Conservation (phyloP, 2,888 invertebrate genomes). For the Minunthozetes semirufus region DNA sequence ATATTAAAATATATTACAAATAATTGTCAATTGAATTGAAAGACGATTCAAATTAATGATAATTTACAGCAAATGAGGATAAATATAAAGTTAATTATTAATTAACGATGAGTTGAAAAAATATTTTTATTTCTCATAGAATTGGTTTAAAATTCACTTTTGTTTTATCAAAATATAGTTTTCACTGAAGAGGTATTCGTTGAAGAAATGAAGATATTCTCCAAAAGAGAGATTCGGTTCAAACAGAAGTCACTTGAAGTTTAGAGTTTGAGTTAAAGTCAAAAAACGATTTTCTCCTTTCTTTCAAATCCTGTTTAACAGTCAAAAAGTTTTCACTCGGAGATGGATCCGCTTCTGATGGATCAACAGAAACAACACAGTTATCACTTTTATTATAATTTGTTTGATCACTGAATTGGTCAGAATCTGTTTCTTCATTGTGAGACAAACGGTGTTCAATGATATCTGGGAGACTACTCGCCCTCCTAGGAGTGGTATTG, state of each 20-base stretch:
- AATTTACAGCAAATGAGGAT: too few species aligned
- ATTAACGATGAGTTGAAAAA: not conserved
- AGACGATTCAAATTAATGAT: too few species aligned
- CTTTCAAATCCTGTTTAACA: not conserved
- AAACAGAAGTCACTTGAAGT: conserved; percentile 17
- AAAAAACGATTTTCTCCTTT: conserved; percentile 13
- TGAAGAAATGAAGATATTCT: not conserved
- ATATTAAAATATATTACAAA: too few species aligned
- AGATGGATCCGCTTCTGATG: too few species aligned
- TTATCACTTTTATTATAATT: conserved; percentile 2
- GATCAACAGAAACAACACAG: not conserved
- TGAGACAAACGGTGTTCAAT: not conserved
- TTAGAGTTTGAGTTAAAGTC: not conserved
- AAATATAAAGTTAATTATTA: not conserved
- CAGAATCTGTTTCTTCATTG: not conserved
- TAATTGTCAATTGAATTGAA: too few species aligned
- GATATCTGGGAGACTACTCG: conserved; percentile 7
- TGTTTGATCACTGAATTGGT: not conserved
- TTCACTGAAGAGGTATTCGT: not conserved
- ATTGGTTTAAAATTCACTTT: not conserved
- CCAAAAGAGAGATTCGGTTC: not conserved
- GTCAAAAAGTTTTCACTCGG: not conserved
- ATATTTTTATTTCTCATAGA: not conserved
- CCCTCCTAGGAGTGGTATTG: not conserved
- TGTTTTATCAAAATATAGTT: not conserved